These are phyloP conservation scores for Nomada fabriciana DNA, from an alignment of 2,888 invertebrate species.

Conservation along the genomic window DNA sequence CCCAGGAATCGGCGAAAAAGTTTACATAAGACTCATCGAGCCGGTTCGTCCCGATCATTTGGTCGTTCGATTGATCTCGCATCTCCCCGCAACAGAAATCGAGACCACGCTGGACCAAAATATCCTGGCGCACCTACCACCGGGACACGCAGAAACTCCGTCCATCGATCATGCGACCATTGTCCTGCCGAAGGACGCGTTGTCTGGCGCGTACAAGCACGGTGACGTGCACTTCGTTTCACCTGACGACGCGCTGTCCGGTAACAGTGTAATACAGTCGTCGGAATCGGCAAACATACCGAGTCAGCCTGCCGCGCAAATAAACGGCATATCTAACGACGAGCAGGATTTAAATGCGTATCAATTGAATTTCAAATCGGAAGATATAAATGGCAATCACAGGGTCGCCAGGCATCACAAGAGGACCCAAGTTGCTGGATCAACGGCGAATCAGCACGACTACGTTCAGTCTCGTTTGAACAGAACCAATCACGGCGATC, in stretches of 20 bases:
- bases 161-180: not conserved
- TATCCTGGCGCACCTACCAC: not conserved
- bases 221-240: not conserved
- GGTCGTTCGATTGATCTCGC: conserved; percentile 70
- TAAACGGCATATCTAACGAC: not conserved
- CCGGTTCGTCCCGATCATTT: conserved; percentile 66
- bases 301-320: not conserved
- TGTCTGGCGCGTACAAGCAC: not conserved
- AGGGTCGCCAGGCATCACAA: not conserved
- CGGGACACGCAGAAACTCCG: not conserved
- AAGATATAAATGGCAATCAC: not conserved
- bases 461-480: not conserved
- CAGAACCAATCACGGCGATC: not conserved
- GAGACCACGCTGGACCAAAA: conserved; percentile 36
- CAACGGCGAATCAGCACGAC: not conserved
- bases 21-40: conserved; percentile 73
- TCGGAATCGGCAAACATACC: not conserved
- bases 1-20: conserved; percentile 72
- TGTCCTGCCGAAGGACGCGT: not conserved
- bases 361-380: conserved; percentile 2
- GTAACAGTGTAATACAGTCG: not conserved
- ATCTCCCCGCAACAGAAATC: conserved; percentile 24
- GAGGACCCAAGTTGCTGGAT: not conserved
- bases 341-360: not conserved
- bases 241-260: not conserved